phyloP scores from a whole-genome alignment of 2,888 invertebrate species.

The Pollenia angustigena region DNA sequence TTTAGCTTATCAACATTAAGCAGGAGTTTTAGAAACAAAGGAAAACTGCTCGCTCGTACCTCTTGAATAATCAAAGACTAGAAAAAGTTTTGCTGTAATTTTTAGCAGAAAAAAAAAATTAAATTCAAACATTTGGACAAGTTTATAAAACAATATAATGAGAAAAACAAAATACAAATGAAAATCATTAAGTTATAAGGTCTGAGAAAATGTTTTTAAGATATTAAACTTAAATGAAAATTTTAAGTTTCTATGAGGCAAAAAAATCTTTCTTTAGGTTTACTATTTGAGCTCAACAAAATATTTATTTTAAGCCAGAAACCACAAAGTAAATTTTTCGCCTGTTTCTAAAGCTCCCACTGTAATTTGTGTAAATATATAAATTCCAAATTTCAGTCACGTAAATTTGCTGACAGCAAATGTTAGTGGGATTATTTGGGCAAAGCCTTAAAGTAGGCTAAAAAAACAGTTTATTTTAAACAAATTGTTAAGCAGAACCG shows the following conservation, averaged over 20 bases:
- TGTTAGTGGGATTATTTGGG: neutral
- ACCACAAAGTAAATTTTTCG: neutral
- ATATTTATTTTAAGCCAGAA: neutral
- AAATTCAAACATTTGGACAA: neutral
- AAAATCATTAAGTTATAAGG: neutral
- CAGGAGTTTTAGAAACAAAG: slow-evolving; percentile 48
- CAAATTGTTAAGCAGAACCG: neutral
- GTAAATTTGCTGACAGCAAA: slow-evolving; percentile 40
- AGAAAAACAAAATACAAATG: neutral
- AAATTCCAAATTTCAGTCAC: slow-evolving; percentile 55
- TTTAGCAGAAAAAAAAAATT: neutral
- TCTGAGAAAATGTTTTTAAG: neutral
- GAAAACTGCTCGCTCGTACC: slow-evolving; percentile 27
- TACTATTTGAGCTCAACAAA: neutral
- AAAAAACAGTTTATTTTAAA: neutral
- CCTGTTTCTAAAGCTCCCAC: neutral
- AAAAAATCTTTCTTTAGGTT: neutral
- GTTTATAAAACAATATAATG: slow-evolving; percentile 25
- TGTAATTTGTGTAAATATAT: slow-evolving; percentile 5
- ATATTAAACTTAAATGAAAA: neutral
- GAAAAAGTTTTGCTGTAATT: slow-evolving; percentile 35
- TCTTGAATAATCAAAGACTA: slow-evolving; percentile 31
- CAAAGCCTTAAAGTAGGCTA: slow-evolving; percentile 62
- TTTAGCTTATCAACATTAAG: slow-evolving; percentile 59
- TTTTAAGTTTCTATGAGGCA: too few relatives aligned